phyloP scores from a whole-genome alignment of 1,140 invertebrate genomes.

The Drosophila azteca region DNA sequence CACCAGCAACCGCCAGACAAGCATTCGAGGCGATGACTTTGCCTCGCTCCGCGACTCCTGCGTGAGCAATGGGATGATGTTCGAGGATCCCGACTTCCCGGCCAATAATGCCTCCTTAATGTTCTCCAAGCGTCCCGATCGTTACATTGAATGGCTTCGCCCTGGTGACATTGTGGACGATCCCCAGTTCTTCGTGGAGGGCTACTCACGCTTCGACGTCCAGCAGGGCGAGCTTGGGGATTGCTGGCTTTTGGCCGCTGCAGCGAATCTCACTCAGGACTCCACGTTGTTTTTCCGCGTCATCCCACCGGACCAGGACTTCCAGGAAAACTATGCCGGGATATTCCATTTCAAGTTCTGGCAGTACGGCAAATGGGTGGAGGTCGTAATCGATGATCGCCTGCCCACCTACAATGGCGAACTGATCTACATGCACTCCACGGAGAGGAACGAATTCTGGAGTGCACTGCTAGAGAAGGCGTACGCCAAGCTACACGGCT shows the following conservation, averaged over 20 bases:
- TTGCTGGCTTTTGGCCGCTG: slow-evolving; percentile 98
- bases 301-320: slow-evolving; percentile 97
- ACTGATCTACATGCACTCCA: slow-evolving; percentile 96
- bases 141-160: slow-evolving; percentile 92
- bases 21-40: slow-evolving; percentile 87
- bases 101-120: slow-evolving; percentile 91
- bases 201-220: slow-evolving; percentile 97
- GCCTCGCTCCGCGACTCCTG: slow-evolving; percentile 89
- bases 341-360: slow-evolving; percentile 98
- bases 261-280: slow-evolving; percentile 96
- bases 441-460: slow-evolving; percentile 98
- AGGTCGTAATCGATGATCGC: slow-evolving; percentile 97
- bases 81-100: slow-evolving; percentile 95
- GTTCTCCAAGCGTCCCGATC: slow-evolving; percentile 90
- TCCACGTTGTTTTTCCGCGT: slow-evolving; percentile 95
- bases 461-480: slow-evolving; percentile 98
- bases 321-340: slow-evolving; percentile 95
- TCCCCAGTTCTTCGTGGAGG: slow-evolving; percentile 96
- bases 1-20: slow-evolving; percentile 49
- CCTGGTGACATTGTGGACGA: slow-evolving; percentile 93
- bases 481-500: slow-evolving; percentile 98
- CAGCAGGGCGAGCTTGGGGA: slow-evolving; percentile 98
- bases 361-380: slow-evolving; percentile 97
- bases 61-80: slow-evolving; percentile 88
- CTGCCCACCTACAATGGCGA: slow-evolving; percentile 95